A percentile compares a stretch with the other conserved stretches of the same genome.
These are phyloP conservation scores for Papilio aristodemus DNA, from an alignment of 1,140 invertebrate species.

Conservation along the genomic window DNA sequence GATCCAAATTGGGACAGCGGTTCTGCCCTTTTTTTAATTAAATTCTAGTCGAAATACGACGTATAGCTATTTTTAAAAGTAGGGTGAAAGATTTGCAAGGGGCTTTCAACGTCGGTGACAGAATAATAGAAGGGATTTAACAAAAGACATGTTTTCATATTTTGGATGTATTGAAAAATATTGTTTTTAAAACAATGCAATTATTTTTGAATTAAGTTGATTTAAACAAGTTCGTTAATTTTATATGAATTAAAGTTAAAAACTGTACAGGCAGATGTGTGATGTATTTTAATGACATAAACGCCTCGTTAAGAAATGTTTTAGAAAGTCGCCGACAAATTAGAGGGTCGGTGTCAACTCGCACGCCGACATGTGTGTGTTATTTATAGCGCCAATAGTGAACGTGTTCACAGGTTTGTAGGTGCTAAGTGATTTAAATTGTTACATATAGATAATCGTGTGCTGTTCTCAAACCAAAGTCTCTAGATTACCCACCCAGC, in stretches of 20 bases:
- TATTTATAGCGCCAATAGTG: not conserved
- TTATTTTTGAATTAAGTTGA: not conserved
- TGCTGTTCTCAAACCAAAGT: not conserved
- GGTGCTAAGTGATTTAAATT: not conserved
- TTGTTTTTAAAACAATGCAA: not conserved
- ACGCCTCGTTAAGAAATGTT: not conserved
- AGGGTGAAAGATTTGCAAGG: conserved; percentile 1
- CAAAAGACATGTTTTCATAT: conserved; percentile 4
- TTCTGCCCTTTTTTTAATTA: too few species aligned
- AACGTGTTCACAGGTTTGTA: not conserved
- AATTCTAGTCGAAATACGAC: too few species aligned
- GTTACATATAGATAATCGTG: too few species aligned
- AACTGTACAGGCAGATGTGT: not conserved
- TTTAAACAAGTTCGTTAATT: too few species aligned
- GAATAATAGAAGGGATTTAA: not conserved
- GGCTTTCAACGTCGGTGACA: not conserved
- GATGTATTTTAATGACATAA: not conserved
- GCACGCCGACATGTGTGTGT: not conserved
- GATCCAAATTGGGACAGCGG: too few species aligned
- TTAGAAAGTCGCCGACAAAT: conserved; percentile 6
- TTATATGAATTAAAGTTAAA: not conserved
- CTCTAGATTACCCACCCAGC: not conserved
- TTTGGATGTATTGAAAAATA: conserved; percentile 4
- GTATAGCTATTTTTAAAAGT: not conserved
- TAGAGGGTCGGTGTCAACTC: not conserved